Percentiles rank a stretch among this genome's conserved stretches.
Conservation (phyloP, 2,888 invertebrate species). For the Beris chalybata region DNA sequence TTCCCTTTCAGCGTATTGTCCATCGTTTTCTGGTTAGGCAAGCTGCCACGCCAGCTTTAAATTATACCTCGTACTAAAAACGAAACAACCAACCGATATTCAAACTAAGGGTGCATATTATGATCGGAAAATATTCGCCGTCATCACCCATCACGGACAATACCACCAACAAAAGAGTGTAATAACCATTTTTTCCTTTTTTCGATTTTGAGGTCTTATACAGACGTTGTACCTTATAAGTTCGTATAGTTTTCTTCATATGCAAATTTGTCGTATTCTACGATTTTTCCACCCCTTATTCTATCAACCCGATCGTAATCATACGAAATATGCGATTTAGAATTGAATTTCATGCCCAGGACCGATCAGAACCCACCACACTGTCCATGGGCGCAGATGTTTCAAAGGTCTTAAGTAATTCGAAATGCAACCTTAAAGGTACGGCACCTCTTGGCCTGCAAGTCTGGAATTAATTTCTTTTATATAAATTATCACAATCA, state of each 20-base stretch:
- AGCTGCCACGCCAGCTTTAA: too few relatives aligned
- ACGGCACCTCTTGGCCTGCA: slow-evolving; percentile 3
- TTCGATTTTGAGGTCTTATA: slow-evolving; percentile 16
- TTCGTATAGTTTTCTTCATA: slow-evolving; percentile 12
- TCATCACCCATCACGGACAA: slow-evolving; percentile 26
- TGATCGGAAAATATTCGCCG: slow-evolving; percentile 17
- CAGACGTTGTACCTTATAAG: slow-evolving; percentile 17
- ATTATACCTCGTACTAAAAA: too few relatives aligned
- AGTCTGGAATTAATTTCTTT: slow-evolving; percentile 21
- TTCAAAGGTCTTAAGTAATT: neutral
- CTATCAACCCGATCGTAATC: slow-evolving; percentile 27
- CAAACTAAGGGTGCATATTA: too few relatives aligned
- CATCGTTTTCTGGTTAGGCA: too few relatives aligned
- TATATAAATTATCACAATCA: neutral
- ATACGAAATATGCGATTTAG: slow-evolving; percentile 26
- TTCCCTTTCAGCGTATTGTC: too few relatives aligned
- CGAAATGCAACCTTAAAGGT: neutral
- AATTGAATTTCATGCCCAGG: slow-evolving; percentile 25
- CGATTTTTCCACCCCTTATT: slow-evolving; percentile 20
- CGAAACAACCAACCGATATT: too few relatives aligned
- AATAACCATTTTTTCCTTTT: slow-evolving; percentile 29
- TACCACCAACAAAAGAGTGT: slow-evolving; percentile 27
- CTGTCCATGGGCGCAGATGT: slow-evolving; percentile 22
- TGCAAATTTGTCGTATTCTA: slow-evolving; percentile 19
- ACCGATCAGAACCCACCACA: slow-evolving; percentile 13